Conservation (phyloP, 2,797 vertebrate genomes). For the Gadopsis marmoratus region DNA sequence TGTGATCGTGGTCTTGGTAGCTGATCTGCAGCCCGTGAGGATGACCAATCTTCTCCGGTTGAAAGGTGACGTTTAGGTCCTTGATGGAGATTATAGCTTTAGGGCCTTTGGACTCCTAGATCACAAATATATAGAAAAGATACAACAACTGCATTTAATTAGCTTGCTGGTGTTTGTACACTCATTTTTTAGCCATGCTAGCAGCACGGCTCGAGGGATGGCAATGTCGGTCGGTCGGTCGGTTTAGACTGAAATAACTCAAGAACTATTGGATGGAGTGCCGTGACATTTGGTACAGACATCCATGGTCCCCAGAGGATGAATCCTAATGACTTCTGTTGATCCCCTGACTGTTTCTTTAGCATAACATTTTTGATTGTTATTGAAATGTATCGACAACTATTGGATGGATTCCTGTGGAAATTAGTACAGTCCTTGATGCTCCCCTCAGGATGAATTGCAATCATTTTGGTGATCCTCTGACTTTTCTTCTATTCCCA, state of each 20-base stretch:
- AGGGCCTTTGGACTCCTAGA: conserved; percentile 87
- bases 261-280: neutral
- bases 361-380: too few species aligned
- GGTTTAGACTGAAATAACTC: neutral
- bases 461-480: too few species aligned
- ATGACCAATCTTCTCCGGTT: conserved; percentile 91
- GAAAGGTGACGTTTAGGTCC: conserved; percentile 92
- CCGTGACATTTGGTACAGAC: neutral
- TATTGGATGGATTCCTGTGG: too few species aligned
- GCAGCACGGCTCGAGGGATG: neutral
- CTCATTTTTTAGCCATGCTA: neutral
- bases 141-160: neutral
- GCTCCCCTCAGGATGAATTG: too few species aligned
- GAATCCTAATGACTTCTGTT: neutral
- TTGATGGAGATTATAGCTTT: conserved; percentile 90
- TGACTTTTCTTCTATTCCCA: neutral
- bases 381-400: too few species aligned
- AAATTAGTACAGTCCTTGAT: too few species aligned
- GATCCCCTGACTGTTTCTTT: too few species aligned
- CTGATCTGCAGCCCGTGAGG: conserved; percentile 92
- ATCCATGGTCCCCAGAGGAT: neutral
- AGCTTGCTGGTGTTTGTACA: neutral
- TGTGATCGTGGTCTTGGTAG: conserved; percentile 82
- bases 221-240: neutral
- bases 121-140: conserved; percentile 3